A percentile compares a stretch with the other conserved stretches of the same genome.
These are phyloP conservation scores for Leucophenga varia DNA, from an alignment of 1,140 invertebrate genomes.

Conservation along the genomic window DNA sequence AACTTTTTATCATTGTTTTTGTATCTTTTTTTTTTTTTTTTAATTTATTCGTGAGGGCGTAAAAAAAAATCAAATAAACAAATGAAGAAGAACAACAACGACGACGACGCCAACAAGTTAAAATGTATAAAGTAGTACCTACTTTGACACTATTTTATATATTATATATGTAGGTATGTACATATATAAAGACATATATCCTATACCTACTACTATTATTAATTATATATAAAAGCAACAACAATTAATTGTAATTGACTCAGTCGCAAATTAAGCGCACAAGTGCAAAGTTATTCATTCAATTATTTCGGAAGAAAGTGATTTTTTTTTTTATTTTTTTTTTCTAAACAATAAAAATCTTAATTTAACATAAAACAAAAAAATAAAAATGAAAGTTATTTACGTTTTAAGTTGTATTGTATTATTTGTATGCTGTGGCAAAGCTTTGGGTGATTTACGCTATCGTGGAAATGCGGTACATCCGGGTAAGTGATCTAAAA, in stretches of 20 bases:
- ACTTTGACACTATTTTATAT: no score
- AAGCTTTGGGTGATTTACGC: constrained; percentile 23
- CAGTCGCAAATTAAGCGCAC: constrained; percentile 40
- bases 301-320: constrained; percentile 2
- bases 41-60: no score
- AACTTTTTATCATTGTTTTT: no score
- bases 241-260: constrained; percentile 52
- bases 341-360: neutral
- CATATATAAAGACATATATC: no score
- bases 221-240: constrained; percentile 57
- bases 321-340: no score
- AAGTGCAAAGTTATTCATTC: constrained; percentile 16
- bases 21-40: no score
- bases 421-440: constrained; percentile 4
- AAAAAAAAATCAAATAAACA: no score
- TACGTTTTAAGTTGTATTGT: constrained; percentile 4
- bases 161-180: no score
- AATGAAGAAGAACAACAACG: no score
- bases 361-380: constrained; percentile 4
- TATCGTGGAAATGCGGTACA: constrained; percentile 47
- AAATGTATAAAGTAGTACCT: no score
- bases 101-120: no score
- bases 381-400: constrained; percentile 9
- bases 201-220: constrained; percentile 40
- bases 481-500: constrained; percentile 26